These are phyloP conservation scores for Sphaeridia pumilis DNA, from an alignment of 2,888 invertebrate species.

Conservation along the genomic window DNA sequence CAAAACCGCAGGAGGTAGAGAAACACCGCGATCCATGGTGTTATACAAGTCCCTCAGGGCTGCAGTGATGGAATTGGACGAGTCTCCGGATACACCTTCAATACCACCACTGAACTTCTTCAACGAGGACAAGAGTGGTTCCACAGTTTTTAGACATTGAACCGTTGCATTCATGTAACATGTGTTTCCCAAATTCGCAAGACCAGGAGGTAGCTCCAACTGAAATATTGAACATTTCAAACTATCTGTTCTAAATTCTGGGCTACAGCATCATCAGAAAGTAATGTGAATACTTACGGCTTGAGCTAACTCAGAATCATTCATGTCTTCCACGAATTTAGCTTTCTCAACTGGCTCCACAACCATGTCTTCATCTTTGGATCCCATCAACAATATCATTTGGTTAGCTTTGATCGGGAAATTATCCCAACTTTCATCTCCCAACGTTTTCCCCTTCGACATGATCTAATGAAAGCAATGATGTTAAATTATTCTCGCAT, in stretches of 20 bases:
- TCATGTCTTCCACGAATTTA: slow-evolving; percentile 91
- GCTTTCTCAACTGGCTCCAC: slow-evolving; percentile 66
- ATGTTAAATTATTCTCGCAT: no score
- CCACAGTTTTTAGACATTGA: slow-evolving; percentile 88
- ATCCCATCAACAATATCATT: slow-evolving; percentile 84
- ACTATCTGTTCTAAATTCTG: no score
- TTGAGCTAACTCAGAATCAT: slow-evolving; percentile 73
- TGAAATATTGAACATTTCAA: no score
- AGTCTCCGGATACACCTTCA: slow-evolving; percentile 44
- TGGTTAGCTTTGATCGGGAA: slow-evolving; percentile 76
- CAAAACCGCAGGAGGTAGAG: slow-evolving; percentile 60
- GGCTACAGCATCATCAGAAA: no score
- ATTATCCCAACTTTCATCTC: slow-evolving; percentile 68
- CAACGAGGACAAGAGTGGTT: slow-evolving; percentile 72
- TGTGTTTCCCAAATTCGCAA: slow-evolving; percentile 92
- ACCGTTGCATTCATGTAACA: slow-evolving; percentile 98
- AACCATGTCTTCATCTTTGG: slow-evolving; percentile 84
- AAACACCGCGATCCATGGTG: slow-evolving; percentile 57
- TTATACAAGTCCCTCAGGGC: slow-evolving; percentile 64
- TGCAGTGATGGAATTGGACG: slow-evolving; percentile 53
- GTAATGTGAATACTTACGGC: slow-evolving; percentile 62
- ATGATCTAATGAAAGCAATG: slow-evolving; percentile 54
- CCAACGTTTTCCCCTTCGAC: slow-evolving; percentile 83
- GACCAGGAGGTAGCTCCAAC: slow-evolving; percentile 78
- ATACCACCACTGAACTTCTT: slow-evolving; percentile 54